A percentile compares a stretch with the other conserved stretches of the same genome.
These are phyloP conservation scores for Colletes latitarsis DNA, from an alignment of 1,140 invertebrate species.

Conservation along the genomic window DNA sequence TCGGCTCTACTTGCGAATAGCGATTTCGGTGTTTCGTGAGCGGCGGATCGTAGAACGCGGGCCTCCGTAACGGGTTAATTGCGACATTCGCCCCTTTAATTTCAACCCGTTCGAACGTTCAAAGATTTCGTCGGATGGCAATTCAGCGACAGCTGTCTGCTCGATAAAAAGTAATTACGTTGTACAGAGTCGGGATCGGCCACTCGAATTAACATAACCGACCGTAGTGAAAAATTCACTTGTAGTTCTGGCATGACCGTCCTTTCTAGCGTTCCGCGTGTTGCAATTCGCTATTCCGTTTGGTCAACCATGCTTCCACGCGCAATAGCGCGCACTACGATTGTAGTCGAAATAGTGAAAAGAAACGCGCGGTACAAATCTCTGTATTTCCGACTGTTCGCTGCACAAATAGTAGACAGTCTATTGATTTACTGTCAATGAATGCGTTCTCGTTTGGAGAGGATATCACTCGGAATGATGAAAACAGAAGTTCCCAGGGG, in stretches of 20 bases:
- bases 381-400: constrained; percentile 2
- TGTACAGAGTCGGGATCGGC: background rate
- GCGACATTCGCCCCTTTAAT: background rate
- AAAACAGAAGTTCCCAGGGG: constrained; percentile 29
- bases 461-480: background rate
- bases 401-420: constrained; percentile 23
- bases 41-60: too few relatives aligned
- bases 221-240: background rate
- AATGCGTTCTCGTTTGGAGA: background rate
- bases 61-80: background rate
- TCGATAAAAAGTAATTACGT: background rate
- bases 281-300: too few relatives aligned
- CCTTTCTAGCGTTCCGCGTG: background rate
- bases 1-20: too few relatives aligned
- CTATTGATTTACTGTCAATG: constrained; percentile 37
- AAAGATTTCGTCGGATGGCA: background rate
- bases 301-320: background rate
- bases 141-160: background rate
- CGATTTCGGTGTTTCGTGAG: background rate
- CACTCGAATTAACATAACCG: constrained; percentile 21
- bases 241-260: background rate
- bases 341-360: background rate
- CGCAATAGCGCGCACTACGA: too few relatives aligned
- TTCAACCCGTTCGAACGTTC: background rate
- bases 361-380: background rate